A percentile compares a stretch with the other conserved stretches of the same genome.
phyloP scores from a whole-genome alignment of 1,140 invertebrate species.

The Nasonia longicornis region DNA sequence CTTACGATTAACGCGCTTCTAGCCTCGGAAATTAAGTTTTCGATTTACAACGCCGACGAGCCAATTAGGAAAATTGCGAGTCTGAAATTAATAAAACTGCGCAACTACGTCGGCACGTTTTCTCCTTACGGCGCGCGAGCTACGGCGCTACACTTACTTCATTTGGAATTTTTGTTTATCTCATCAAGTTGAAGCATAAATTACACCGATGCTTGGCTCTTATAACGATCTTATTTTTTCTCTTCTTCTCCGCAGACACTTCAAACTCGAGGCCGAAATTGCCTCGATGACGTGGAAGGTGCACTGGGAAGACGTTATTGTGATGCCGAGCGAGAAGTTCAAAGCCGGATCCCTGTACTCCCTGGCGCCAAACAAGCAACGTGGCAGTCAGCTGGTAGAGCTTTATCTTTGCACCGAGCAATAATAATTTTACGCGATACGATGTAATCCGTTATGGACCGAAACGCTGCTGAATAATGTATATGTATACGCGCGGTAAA shows the following conservation, averaged over 20 bases:
- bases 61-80: not conserved
- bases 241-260: slow-evolving; percentile 77
- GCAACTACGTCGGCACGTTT: too few species aligned
- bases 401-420: not conserved
- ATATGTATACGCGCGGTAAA: too few species aligned
- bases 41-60: not conserved
- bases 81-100: too few species aligned
- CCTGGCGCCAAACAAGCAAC: slow-evolving; percentile 67
- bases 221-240: slow-evolving; percentile 28
- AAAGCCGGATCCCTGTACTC: slow-evolving; percentile 75
- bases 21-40: not conserved
- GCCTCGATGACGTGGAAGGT: slow-evolving; percentile 97
- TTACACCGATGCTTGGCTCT: not conserved
- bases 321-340: slow-evolving; percentile 62
- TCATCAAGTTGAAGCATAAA: not conserved
- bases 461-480: not conserved
- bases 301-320: slow-evolving; percentile 82
- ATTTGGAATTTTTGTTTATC: slow-evolving; percentile 15
- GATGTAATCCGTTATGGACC: not conserved
- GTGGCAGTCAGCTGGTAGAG: slow-evolving; percentile 75
- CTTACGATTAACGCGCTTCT: too few species aligned
- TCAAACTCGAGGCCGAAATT: slow-evolving; percentile 92
- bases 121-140: too few species aligned
- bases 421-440: not conserved
- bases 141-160: not conserved